Base-by-base conservation (phyloP, 2,888 invertebrate species). In the Melanotus villosus region DNA sequence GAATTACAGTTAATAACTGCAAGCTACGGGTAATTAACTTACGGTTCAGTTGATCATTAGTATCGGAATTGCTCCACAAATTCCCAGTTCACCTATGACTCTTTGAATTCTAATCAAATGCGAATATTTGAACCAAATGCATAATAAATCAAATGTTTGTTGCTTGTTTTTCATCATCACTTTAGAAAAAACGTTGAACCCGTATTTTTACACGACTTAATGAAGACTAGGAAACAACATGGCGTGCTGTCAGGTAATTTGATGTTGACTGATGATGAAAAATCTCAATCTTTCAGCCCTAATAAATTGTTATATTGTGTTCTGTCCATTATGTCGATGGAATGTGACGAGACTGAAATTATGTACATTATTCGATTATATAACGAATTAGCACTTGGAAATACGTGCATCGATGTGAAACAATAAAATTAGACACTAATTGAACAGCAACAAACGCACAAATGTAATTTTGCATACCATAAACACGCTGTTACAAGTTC, bases 261-360 rank as follows among this genome's bases (percentile, higher is more conserved):
- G 62, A 62, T 62, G 62, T 50, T 62, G 62, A 62, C 34, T 26
- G 62, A 62, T 62, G 62, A 50, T 10, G 18, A 52, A 62, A 52
- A 34, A 62, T 52, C 62, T 62, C 62, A 62, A 62, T 50, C 62
- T 62, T 38, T 62, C 62, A 62, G 26, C 59, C 38, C 41, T 59
- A 59, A 52, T 52, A 62, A 26, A 62, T 62, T 50, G 62, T 50
- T 62, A 62, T 12, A 43, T 62, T 50, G 23, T 36, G 34, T 36
- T 60, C 10, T 38, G 62, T 62, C 47, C 34, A 36, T 50, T 52
- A 52, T 32, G 18, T 52, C 14, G 52, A 52, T 34, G 14, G 16
- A 9, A 52, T 16, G 52, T 32, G 52, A 52, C 52, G 30, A 52
- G 41, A n/a, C 18, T 16, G 4, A 16, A 32, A 32, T 30, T 36